phyloP scores from a whole-genome alignment of 2,888 invertebrate genomes.

The Vanessa cardui region DNA sequence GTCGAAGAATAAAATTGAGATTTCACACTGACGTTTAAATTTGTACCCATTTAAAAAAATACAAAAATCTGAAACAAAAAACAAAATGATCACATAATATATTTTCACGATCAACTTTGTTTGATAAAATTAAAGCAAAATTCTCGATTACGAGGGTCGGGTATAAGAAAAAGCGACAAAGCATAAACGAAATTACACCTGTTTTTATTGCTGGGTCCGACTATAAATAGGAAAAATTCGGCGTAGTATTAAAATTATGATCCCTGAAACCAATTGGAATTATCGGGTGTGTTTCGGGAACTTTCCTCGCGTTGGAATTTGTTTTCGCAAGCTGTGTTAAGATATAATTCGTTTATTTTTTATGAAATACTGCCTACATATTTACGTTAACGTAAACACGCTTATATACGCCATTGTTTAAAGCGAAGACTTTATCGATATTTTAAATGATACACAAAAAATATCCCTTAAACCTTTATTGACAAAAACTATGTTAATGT shows the following conservation, averaged over 20 bases:
- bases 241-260: conserved; percentile 31
- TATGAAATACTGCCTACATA: too few species aligned
- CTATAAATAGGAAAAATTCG: conserved; percentile 33
- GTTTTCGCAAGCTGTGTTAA: conserved; percentile 10
- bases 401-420: too few species aligned
- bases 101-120: conserved; percentile 5
- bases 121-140: conserved; percentile 17
- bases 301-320: conserved; percentile 17
- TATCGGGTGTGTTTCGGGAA: conserved; percentile 22
- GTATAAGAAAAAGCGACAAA: conserved; percentile 33
- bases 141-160: conserved; percentile 19
- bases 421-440: too few species aligned
- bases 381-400: too few species aligned
- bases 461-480: too few species aligned
- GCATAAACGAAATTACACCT: conserved; percentile 34
- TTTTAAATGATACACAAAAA: too few species aligned
- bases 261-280: conserved; percentile 31
- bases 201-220: conserved; percentile 31
- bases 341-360: not conserved
- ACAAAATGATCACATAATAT: conserved; percentile 1
- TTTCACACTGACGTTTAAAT: not conserved
- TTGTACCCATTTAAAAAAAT: not conserved
- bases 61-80: not conserved
- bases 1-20: too few species aligned
- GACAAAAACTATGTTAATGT: too few species aligned